These are phyloP conservation scores for Capreolus pygargus DNA, from an alignment of 2,113 vertebrate species.

Conservation along the genomic window DNA sequence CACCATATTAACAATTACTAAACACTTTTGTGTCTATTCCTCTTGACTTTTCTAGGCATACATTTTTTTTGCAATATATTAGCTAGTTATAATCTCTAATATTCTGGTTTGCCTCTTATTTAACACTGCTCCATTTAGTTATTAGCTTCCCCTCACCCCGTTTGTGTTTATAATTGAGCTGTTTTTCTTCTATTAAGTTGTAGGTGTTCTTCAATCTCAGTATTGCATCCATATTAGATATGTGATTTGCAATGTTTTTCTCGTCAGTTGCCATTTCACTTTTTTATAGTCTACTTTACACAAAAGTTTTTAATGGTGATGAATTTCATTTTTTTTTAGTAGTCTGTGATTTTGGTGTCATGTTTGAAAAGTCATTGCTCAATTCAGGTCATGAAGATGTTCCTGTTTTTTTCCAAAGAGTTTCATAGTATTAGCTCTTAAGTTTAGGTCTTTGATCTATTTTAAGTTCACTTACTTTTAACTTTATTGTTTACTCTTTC, in stretches of 20 bases:
- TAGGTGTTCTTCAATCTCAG: background rate
- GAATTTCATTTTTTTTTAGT: background rate
- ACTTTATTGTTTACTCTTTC: background rate
- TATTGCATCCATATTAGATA: background rate
- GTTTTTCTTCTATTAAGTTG: background rate
- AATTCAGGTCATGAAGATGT: background rate
- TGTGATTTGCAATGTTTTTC: background rate
- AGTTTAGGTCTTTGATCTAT: background rate
- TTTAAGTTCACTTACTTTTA: background rate
- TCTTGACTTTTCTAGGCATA: background rate
- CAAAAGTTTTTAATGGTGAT: background rate
- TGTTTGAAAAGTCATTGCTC: background rate
- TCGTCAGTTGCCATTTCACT: background rate
- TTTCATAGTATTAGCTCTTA: background rate
- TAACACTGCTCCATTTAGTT: background rate
- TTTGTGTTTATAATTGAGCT: background rate
- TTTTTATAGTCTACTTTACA: background rate
- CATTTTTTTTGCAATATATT: background rate
- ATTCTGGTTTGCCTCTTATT: background rate
- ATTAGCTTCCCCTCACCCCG: fast-evolving
- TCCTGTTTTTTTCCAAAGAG: background rate
- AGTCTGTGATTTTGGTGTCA: background rate
- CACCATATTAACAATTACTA: background rate
- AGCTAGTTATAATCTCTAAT: background rate
- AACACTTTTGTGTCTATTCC: background rate